Base-by-base conservation (phyloP, 2,888 invertebrate genomes). In the Dynastes maya region DNA sequence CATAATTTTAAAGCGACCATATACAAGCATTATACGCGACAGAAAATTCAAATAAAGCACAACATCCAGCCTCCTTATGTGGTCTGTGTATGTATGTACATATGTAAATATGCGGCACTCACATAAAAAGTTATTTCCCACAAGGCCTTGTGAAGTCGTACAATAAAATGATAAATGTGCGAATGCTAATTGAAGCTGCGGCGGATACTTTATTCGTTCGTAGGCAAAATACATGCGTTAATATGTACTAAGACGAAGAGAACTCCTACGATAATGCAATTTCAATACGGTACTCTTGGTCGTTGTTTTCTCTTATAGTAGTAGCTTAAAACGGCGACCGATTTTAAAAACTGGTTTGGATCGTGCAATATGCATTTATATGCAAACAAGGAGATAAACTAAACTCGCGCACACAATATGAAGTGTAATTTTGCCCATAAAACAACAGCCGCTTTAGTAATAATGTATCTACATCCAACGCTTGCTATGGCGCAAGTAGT, bases 41-140 rank as follows among this genome's bases (percentile, higher is more conserved):
- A 61, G 29, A 61, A 11, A 61, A 61, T 61, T 22, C 4, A 16
- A 27, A 61, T 27, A 29, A 29, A 61, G 8, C 61, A 29, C 11
- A 16, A 22, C 55, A 55, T 61, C 22, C 11, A 61, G 4, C 4
- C 1, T 16, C 2, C 16, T n/a, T n/a, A 55, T 55, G 16, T 6
- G n/a, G 13, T 1, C 37, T 16, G 16, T 16, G 16, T 65, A 68
- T 22, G 22, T 49, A 22, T 68, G 65, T 40, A 27, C 16, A 65
- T 49, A 49, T 49, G 27, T 49, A 22, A 9, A 51, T 51, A 68
- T 68, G 51, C 16, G 27, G 51, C 51, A 68, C 11, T 29, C 11
- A 16, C 68, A 68, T 68, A 68, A 68, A 65, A 68, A 49, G 65
- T n/a, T 68, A 68, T 68, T 68, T 68, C 68, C 49, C 68, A 68